Conservation (phyloP, 2,888 invertebrate genomes). For the Tetropium fuscum region DNA sequence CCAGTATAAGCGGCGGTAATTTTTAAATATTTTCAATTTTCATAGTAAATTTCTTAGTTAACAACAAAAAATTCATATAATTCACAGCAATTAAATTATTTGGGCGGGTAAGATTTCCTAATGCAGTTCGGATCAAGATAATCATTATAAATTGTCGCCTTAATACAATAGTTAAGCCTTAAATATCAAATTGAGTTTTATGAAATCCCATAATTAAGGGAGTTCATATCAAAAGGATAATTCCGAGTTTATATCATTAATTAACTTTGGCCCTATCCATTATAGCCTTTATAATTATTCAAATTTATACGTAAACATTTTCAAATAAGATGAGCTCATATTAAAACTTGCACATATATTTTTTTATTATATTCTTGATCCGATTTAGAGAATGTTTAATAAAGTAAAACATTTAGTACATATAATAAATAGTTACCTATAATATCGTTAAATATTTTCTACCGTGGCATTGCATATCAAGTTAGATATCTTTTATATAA, state of each 20-base stretch:
- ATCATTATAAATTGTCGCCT: constrained; percentile 24
- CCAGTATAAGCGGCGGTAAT: too few species aligned
- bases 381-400: too few species aligned
- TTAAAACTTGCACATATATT: too few species aligned
- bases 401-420: too few species aligned
- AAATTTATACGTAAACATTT: constrained; percentile 8
- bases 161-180: constrained; percentile 22
- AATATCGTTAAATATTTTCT: too few species aligned
- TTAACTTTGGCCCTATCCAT: constrained; percentile 22
- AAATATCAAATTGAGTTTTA: constrained; percentile 14
- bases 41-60: too few species aligned
- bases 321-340: constrained; percentile 4
- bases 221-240: constrained; percentile 23
- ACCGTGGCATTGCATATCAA: too few species aligned
- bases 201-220: constrained; percentile 20
- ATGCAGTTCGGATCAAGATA: neutral
- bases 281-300: constrained; percentile 17
- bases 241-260: constrained; percentile 22
- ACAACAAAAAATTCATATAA: too few species aligned
- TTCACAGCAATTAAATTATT: neutral
- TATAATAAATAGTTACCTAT: too few species aligned
- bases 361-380: too few species aligned
- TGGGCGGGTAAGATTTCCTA: neutral
- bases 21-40: too few species aligned
- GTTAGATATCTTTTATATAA: too few species aligned